Base-by-base conservation (phyloP, 2,113 vertebrate genomes). In the Gymnorhina tibicen region DNA sequence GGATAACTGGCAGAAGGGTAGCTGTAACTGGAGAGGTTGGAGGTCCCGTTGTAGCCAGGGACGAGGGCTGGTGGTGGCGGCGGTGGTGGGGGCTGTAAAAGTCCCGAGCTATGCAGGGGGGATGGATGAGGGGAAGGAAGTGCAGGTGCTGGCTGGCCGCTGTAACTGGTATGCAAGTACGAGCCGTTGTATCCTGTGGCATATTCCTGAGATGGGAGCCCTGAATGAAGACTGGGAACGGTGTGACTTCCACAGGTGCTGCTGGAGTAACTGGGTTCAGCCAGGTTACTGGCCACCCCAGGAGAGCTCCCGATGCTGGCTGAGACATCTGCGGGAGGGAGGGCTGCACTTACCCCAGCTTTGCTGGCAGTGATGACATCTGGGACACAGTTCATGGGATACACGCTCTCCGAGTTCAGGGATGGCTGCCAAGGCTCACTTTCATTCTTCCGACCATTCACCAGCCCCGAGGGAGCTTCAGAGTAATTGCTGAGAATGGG, bases 201-300 rank as follows among this genome's bases (percentile, higher is more conserved):
- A 41, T 99, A 99, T 99, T 99, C 99, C 99, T 99, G 99, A 99
- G 99, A 99, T 72, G 99, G 97, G 97, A 99, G 98, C 94, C 99
- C 99, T 96, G 99, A 99, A 97, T 99, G 99, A 88, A 99, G 99
- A 91, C 98, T 98, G 73, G 98, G 98, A 92, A 99, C 99, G 1
- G 98, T 98, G 98, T 99, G 99, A 97, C 99, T 99, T 97, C 99
- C 99, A 84, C 99, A 99, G 98, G 99, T 99, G 96, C 99, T 99
- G 96, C 98, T 99, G 85, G 99, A 99, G 93, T 99, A 99, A 97
- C 99, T 98, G 69, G 99, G 98, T 97, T 99, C 99, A 60, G 99
- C 98, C 98, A 99, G 98, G 98, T 99, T 99, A 98, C 99, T 98
- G 96, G 99, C 98, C 95, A 99, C 99, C 97, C 99, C 99, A 27